Conservation (phyloP, 2,888 invertebrate species). For the Incurvaria masculella region DNA sequence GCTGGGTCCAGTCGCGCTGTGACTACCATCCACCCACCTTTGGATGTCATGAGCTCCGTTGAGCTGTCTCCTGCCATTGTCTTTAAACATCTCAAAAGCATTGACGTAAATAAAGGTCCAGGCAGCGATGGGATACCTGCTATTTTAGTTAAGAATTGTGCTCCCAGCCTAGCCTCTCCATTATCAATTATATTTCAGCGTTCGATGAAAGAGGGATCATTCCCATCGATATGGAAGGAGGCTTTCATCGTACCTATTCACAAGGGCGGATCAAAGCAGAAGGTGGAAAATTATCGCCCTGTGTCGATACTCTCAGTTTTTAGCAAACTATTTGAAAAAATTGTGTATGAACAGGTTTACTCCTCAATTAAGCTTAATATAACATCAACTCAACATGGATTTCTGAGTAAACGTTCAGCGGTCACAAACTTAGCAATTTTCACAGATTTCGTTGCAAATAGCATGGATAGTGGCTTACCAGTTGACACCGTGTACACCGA, state of each 20-base stretch:
- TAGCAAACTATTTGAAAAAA: slow-evolving; percentile 4
- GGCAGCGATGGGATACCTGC: background rate
- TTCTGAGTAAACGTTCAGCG: slow-evolving; percentile 5
- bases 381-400: slow-evolving; percentile 2
- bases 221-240: slow-evolving; percentile 6
- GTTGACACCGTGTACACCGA: slow-evolving; percentile 4
- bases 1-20: no score
- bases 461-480: background rate
- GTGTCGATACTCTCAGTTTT: slow-evolving; percentile 6
- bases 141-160: background rate
- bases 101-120: background rate
- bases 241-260: slow-evolving; percentile 6
- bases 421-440: slow-evolving; percentile 1
- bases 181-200: background rate
- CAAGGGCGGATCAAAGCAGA: slow-evolving; percentile 2
- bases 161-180: background rate
- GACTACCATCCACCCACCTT: background rate
- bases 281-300: slow-evolving; percentile 7
- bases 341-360: slow-evolving; percentile 2
- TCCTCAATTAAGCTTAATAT: background rate
- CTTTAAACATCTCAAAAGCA: background rate
- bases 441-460: background rate
- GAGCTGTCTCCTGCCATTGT: background rate
- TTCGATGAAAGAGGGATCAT: background rate
- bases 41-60: background rate